Conservation (phyloP, 2,888 invertebrate genomes). For the Polylopha cassiicola region DNA sequence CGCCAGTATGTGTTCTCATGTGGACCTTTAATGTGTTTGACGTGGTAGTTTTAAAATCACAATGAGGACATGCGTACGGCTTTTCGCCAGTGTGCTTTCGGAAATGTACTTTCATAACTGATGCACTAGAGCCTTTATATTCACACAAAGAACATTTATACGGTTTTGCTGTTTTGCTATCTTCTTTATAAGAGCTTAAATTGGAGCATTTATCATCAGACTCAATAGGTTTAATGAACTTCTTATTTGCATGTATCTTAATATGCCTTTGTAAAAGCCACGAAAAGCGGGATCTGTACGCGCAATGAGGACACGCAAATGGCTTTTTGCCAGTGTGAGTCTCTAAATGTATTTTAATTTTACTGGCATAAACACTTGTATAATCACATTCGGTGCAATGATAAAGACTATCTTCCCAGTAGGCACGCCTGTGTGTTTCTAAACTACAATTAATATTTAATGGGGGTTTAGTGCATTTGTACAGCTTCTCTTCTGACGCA, state of each 20-base stretch:
- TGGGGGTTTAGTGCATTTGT: no score
- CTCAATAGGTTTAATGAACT: constrained; percentile 18
- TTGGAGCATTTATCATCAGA: constrained; percentile 18
- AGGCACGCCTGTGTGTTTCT: no score
- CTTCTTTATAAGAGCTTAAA: constrained; percentile 12
- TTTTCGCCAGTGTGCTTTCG: background rate
- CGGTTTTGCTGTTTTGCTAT: constrained; percentile 24
- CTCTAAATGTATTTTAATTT: no score
- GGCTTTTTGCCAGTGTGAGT: background rate
- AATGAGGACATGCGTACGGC: background rate
- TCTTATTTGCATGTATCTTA: constrained; percentile 17
- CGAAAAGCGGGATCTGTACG: no score
- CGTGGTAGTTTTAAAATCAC: background rate
- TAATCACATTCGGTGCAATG: no score
- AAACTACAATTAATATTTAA: no score
- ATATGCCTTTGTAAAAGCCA: no score
- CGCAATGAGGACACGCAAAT: background rate
- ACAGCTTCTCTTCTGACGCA: no score
- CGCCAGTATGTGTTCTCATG: background rate
- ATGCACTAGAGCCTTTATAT: background rate
- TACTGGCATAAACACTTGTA: no score
- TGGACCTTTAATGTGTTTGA: background rate
- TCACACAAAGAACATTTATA: constrained; percentile 10
- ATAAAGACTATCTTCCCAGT: no score
- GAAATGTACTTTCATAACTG: background rate